Conservation (phyloP, 2,113 vertebrate species). For the Phalacrocorax pelagicus region DNA sequence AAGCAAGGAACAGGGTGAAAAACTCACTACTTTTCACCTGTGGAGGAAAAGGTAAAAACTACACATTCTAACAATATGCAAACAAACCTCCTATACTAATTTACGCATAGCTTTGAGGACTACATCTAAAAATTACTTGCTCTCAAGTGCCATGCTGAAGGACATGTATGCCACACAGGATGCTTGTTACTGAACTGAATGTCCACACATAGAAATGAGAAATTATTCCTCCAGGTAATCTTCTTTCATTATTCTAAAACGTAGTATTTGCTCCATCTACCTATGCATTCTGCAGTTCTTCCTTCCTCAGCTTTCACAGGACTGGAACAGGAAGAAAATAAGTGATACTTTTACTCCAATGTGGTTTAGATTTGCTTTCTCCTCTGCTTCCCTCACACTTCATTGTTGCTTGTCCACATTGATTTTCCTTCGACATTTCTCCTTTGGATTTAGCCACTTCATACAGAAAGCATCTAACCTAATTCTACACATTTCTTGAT, state of each 20-base stretch:
- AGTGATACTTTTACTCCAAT: background rate
- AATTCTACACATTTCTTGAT: background rate
- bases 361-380: background rate
- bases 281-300: background rate
- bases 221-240: background rate
- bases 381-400: background rate
- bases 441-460: background rate
- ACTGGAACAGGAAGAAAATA: background rate
- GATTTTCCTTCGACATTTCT: background rate
- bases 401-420: accelerated
- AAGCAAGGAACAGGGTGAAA: background rate
- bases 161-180: background rate
- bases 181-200: background rate
- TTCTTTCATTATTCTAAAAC: background rate
- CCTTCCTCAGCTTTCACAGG: background rate
- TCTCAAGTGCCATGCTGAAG: background rate
- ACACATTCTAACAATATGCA: background rate
- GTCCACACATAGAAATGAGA: background rate
- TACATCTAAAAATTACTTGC: background rate
- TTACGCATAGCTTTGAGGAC: background rate
- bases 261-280: background rate
- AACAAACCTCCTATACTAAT: background rate
- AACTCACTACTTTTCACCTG: background rate
- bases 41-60: background rate
- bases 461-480: background rate